A percentile compares a stretch with the other conserved stretches of the same genome.
phyloP scores from a whole-genome alignment of 2,888 invertebrate genomes.

The Drosophila koepferae region DNA sequence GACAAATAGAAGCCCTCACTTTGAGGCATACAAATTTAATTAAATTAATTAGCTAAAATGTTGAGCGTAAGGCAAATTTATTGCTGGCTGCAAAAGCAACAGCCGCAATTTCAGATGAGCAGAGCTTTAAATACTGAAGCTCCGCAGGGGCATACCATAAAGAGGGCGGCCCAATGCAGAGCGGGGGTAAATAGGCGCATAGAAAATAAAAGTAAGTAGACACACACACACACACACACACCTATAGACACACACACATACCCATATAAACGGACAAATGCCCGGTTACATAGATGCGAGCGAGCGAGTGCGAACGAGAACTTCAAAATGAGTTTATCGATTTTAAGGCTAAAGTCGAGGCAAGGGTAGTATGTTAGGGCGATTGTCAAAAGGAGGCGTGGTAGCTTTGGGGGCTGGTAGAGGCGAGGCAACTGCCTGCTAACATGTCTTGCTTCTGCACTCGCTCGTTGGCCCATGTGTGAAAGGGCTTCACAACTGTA shows the following conservation, averaged over 20 bases:
- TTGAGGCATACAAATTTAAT: conserved; percentile 65
- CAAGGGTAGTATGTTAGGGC: conserved; percentile 47
- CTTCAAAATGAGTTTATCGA: conserved; percentile 82
- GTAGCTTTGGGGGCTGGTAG: conserved; percentile 4
- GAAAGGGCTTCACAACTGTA: conserved; percentile 39
- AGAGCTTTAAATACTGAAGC: conserved; percentile 55
- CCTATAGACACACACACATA: neutral
- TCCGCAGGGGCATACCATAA: neutral
- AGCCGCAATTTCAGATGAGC: conserved; percentile 48
- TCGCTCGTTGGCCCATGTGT: conserved; percentile 29
- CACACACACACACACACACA: conserved; percentile 20
- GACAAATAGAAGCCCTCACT: conserved; percentile 19
- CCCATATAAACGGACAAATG: neutral
- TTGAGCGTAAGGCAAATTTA: conserved; percentile 58
- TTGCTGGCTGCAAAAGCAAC: conserved; percentile 57
- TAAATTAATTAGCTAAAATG: conserved; percentile 68
- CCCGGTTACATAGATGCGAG: conserved; percentile 5
- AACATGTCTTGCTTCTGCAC: conserved; percentile 35
- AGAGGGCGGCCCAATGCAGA: neutral
- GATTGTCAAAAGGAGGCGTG: neutral
- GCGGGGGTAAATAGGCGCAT: conserved; percentile 55
- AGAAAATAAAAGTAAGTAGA: conserved; percentile 75
- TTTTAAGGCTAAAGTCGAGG: conserved; percentile 67
- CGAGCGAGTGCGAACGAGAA: conserved; percentile 41
- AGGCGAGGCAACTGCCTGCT: neutral